phyloP scores from a whole-genome alignment of 2,113 vertebrate species.

The Hemiscyllium ocellatum region DNA sequence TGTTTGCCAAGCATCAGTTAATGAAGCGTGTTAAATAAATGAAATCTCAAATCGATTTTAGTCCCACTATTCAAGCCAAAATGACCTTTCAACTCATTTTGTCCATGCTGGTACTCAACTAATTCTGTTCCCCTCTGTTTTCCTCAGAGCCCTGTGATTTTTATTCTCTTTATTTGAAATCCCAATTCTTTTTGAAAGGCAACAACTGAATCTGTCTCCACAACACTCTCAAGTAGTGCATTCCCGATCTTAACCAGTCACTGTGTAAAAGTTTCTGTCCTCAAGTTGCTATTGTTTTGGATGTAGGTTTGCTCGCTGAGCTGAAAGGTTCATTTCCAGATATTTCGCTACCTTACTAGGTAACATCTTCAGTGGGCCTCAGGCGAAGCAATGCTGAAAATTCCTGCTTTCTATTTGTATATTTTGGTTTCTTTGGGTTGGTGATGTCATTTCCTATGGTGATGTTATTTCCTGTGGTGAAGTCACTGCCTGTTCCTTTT shows the following conservation, averaged over 20 bases:
- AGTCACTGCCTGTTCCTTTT: no score
- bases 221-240: no score
- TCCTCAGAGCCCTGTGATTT: background rate
- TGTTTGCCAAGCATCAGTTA: background rate
- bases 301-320: no score
- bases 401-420: no score
- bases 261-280: background rate
- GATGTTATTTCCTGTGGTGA: no score
- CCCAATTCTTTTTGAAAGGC: background rate
- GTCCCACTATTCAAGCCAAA: background rate
- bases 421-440: no score
- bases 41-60: background rate
- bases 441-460: no score
- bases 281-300: background rate
- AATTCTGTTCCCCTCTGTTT: background rate
- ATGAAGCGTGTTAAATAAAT: background rate
- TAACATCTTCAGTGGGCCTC: no score
- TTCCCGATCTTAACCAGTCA: no score
- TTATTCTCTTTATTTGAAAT: background rate
- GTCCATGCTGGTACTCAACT: background rate
- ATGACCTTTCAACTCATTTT: background rate
- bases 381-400: no score
- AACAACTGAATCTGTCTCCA: background rate
- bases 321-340: no score
- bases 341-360: no score